A percentile compares a stretch with the other conserved stretches of the same genome.
These are phyloP conservation scores for Drosophila virilis DNA, from an alignment of 1,140 invertebrate species.

Conservation along the genomic window DNA sequence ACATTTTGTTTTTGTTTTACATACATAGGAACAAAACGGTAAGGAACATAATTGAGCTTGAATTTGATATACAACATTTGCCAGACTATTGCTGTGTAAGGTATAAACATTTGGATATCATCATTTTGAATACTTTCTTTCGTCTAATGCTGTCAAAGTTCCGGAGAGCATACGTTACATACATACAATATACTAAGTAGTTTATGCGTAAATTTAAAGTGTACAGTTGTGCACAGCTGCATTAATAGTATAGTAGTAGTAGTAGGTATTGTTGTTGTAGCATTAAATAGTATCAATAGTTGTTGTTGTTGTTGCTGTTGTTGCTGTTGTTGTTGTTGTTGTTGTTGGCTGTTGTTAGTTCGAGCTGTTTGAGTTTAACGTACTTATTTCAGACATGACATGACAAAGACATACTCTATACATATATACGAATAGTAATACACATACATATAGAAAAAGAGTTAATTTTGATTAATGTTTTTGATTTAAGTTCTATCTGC, in stretches of 20 bases:
- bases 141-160: background rate
- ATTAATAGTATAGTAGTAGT: constrained; percentile 23
- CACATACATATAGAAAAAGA: constrained; percentile 41
- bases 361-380: constrained; percentile 80
- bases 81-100: constrained; percentile 53
- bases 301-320: constrained; percentile 8
- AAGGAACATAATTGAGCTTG: constrained; percentile 81
- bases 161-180: constrained; percentile 5
- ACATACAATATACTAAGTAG: constrained; percentile 22
- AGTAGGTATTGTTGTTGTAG: constrained; percentile 24
- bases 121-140: constrained; percentile 21
- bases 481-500: constrained; percentile 65
- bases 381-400: constrained; percentile 70
- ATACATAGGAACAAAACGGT: constrained; percentile 77
- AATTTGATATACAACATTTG: constrained; percentile 72
- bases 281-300: constrained; percentile 21
- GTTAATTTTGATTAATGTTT: constrained; percentile 76
- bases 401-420: constrained; percentile 32
- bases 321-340: background rate
- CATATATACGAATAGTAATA: constrained; percentile 12
- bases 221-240: constrained; percentile 32
- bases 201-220: constrained; percentile 19
- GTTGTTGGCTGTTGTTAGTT: constrained; percentile 6
- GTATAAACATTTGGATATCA: constrained; percentile 29
- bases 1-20: constrained; percentile 26